Evolutionary conservation across 2,888 invertebrate species (phyloP), one percentile per base, ranked within the genome.

Genomic region (Pollenia angustigena): DNA sequence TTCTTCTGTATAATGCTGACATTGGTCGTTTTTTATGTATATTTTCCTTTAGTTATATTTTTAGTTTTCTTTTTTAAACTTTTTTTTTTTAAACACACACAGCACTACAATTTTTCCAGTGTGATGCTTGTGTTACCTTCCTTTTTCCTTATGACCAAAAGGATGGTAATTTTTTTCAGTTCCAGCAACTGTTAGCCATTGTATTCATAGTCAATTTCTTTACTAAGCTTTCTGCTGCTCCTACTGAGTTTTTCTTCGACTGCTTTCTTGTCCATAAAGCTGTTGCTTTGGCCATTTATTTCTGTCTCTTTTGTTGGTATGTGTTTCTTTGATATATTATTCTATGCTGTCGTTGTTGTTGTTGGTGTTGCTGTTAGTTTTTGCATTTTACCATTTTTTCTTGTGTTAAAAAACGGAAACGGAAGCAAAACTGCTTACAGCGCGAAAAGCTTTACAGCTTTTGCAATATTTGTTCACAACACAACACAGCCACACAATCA

Each of bases 401-500:
- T 68, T 74, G 32, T 75, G 42, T 80, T 58, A 44, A 46, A 82
- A 58, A 66, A 69, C 79, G 87, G 87, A 87, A 87, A 68, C 83
- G 87, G 87, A 87, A 85, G 85, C 58, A 85, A 87, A 85, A 85
- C 78, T 85, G 87, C 84, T 87, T 81, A 81, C 79, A 81, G 84
- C 62, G 81, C 81, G 81, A 74, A 81, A 78, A 85, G 79, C 68
- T 58, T 74, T 52, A 85, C 79, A 82, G 79, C 79, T 79, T 87
- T 85, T 62, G 75, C 52, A 44, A 32, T 58, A 64, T 69, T 79
- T 82, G 69, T 75, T 79, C 50, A 79, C 75, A 66, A 11, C 32
- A 52, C 10, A 69, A n/a, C 18, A 64, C 9, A 46, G 32, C 44
- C 42, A 32, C 23, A 32, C 52, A 81, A 32, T 58, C 76, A 64